Evolutionary conservation across 2,888 invertebrate species (phyloP), one percentile per base, ranked within the genome.

Genomic region (Ectemnius cavifrons): DNA sequence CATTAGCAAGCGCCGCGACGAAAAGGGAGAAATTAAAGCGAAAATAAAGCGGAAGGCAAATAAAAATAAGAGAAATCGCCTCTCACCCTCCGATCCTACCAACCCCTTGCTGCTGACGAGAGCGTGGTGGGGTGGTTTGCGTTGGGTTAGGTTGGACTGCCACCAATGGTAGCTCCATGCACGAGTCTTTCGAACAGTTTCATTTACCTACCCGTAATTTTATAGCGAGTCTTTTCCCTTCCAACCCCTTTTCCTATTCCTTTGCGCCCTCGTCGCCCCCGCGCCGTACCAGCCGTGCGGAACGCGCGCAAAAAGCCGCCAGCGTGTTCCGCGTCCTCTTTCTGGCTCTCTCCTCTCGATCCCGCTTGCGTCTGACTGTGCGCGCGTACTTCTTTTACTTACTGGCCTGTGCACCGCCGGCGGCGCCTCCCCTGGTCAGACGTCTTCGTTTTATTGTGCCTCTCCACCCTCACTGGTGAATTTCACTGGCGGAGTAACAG

Each of bases 171-270:
- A 84, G 77, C 77, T 76, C 79, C 78, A 77, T 75, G 79, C 75
- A 75, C 70, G 77, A 74, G 80, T 71, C 84, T 76, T 72, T 67
- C 78, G 73, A 81, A 84, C 77, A 82, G 85, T 84, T 85, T 84
- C 85, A 84, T 84, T 85, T 85, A 84, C 85, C 80, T 81, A 79
- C 73, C 76, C 80, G 82, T 84, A 82, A 85, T 82, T 82, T 81
- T 79, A 79, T 78, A 82, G 73, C 60, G 68, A 58, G 63, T 63
- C 37, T 65, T 64, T 57, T 61, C 37, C 77, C 13, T 73, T 67
- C 23, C 71, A 49, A 27, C 49, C 59, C 73, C 61, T 46, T 59
- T 65, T 71, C 68, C 64, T 64, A 59, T 63, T 49, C 63, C 67
- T 67, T 61, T 47, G 64, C n/a, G 57, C 49, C 5, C 56, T 45